Conservation (phyloP, 2,797 vertebrate genomes). For the Hipposideros larvatus region DNA sequence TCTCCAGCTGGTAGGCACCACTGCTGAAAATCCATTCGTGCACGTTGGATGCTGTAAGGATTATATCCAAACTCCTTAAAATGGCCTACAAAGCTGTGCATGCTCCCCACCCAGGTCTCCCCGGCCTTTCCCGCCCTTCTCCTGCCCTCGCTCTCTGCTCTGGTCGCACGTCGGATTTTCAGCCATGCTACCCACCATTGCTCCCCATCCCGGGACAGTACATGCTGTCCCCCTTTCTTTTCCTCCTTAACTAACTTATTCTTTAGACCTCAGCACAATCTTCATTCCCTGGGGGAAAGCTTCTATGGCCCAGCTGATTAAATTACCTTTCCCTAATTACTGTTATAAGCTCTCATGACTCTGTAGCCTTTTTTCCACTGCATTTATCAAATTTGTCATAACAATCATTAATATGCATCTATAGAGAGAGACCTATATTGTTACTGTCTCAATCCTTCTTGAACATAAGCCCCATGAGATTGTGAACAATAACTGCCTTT, state of each 20-base stretch:
- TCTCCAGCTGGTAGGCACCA: accelerated
- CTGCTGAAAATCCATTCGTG: background rate
- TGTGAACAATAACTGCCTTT: background rate
- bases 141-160: background rate
- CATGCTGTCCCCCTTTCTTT: background rate
- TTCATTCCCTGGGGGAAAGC: background rate
- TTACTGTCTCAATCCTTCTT: background rate
- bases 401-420: background rate
- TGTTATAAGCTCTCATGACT: background rate
- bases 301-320: background rate
- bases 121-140: background rate
- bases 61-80: background rate
- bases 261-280: background rate
- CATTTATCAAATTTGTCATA: background rate
- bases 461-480: background rate
- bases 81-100: background rate
- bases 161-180: background rate
- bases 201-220: accelerated
- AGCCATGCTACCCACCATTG: accelerated
- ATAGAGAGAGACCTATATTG: background rate
- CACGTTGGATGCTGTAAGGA: background rate
- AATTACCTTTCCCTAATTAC: background rate
- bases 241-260: background rate
- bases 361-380: background rate
- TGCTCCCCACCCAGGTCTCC: background rate